Conservation (phyloP, 1,140 invertebrate species). For the Zaprionus camerounensis region DNA sequence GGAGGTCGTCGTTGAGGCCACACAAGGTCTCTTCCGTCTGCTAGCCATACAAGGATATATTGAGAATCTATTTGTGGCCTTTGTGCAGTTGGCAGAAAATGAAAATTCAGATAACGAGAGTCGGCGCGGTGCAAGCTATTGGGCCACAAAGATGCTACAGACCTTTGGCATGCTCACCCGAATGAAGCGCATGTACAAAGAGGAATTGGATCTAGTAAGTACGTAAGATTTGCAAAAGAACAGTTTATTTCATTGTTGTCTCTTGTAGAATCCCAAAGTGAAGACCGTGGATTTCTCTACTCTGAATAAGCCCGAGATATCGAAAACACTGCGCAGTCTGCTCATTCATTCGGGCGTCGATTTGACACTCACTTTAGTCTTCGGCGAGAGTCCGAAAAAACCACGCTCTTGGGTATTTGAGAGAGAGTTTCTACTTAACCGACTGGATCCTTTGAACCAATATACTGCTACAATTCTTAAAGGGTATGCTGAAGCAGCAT, state of each 20-base stretch:
- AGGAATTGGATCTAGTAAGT: constrained; percentile 71
- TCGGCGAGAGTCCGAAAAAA: constrained; percentile 67
- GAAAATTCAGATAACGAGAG: constrained; percentile 20
- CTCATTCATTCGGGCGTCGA: constrained; percentile 68
- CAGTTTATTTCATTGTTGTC: background rate
- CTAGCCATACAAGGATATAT: constrained; percentile 70
- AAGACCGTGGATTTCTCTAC: constrained; percentile 59
- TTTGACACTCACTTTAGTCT: constrained; percentile 57
- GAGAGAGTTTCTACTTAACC: constrained; percentile 54
- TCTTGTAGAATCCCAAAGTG: constrained; percentile 54
- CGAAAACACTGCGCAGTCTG: constrained; percentile 57
- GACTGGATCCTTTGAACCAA: constrained; percentile 44
- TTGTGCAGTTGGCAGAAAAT: constrained; percentile 69
- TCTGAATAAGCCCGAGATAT: constrained; percentile 45
- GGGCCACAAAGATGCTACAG: constrained; percentile 65
- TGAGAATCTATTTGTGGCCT: constrained; percentile 63
- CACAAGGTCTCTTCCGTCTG: constrained; percentile 67
- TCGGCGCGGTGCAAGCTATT: constrained; percentile 69
- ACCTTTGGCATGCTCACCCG: constrained; percentile 66
- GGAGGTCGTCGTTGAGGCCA: constrained; percentile 50
- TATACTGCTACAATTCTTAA: constrained; percentile 60
- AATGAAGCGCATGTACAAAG: constrained; percentile 77
- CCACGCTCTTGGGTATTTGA: constrained; percentile 70
- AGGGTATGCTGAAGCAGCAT: constrained; percentile 41
- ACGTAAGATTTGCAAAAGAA: background rate